phyloP scores from a whole-genome alignment of 2,888 invertebrate species.

The Chaetoderma sp. region DNA sequence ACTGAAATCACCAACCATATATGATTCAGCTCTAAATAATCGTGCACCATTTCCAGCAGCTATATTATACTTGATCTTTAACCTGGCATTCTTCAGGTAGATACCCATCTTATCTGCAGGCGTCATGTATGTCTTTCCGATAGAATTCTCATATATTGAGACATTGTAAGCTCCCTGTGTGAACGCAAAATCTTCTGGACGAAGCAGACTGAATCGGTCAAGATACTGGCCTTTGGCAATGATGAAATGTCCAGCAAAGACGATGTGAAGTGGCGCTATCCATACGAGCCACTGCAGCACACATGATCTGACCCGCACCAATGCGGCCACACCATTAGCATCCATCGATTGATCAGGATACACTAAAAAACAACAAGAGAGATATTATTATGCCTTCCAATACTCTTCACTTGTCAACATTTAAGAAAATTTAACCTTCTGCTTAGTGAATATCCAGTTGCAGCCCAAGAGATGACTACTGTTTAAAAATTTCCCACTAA shows the following conservation, averaged over 20 bases:
- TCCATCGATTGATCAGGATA: no score
- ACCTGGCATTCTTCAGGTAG: constrained; percentile 56
- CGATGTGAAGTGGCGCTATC: background rate
- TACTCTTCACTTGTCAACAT: no score
- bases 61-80: constrained; percentile 84
- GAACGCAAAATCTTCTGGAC: constrained; percentile 52
- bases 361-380: no score
- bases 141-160: constrained; percentile 59
- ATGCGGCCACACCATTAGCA: no score
- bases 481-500: no score
- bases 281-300: constrained; percentile 5
- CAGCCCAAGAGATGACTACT: no score
- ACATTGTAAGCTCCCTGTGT: constrained; percentile 62
- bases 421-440: no score
- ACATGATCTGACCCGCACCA: no score
- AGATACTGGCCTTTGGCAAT: no score
- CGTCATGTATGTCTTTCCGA: constrained; percentile 82
- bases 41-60: constrained; percentile 86
- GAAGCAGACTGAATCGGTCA: no score
- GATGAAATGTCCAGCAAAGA: background rate
- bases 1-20: constrained; percentile 92
- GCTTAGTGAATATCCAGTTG: no score
- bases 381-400: no score
- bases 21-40: constrained; percentile 92
- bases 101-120: constrained; percentile 85